These are phyloP conservation scores for Metacarcinus magister DNA, from an alignment of 2,888 invertebrate species.

Conservation along the genomic window DNA sequence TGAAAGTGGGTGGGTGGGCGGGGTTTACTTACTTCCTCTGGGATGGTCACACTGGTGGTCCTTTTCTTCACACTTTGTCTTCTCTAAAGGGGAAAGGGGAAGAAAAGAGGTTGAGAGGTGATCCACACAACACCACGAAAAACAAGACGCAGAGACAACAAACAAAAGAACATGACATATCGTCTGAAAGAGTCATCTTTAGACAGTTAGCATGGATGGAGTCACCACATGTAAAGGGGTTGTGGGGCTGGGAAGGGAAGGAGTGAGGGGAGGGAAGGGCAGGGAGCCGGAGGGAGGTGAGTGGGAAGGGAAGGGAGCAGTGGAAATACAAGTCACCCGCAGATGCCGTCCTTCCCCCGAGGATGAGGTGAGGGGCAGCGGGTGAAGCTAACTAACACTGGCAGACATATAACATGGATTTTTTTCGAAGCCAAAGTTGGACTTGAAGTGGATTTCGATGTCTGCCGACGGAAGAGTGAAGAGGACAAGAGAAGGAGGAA, in stretches of 20 bases:
- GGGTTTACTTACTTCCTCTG: slow-evolving; percentile 77
- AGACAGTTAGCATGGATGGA: slow-evolving; percentile 27
- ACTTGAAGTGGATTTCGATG: background rate
- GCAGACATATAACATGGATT: background rate
- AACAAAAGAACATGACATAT: background rate
- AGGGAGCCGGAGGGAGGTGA: background rate
- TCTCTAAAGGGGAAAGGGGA: slow-evolving; percentile 68
- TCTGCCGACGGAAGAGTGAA: background rate
- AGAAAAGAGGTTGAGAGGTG: slow-evolving; percentile 65
- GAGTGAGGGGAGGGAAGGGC: background rate
- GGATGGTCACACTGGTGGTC: slow-evolving; percentile 78
- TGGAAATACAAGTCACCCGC: background rate
- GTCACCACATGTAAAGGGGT: background rate
- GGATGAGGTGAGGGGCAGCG: background rate
- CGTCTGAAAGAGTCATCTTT: slow-evolving; percentile 45
- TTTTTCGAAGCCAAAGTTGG: background rate
- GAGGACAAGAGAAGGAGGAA: background rate
- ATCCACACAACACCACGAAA: slow-evolving; percentile 1
- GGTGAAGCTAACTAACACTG: background rate
- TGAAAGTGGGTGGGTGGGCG: slow-evolving; percentile 40
- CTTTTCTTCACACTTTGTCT: slow-evolving; percentile 78
- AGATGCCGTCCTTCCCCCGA: background rate
- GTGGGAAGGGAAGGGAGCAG: background rate
- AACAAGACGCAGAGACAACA: slow-evolving; percentile 18
- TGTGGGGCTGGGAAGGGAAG: background rate